Conservation (phyloP, 30 jellyfish, hydroid and myxozoan species). For the Rhopilema esculentum region DNA sequence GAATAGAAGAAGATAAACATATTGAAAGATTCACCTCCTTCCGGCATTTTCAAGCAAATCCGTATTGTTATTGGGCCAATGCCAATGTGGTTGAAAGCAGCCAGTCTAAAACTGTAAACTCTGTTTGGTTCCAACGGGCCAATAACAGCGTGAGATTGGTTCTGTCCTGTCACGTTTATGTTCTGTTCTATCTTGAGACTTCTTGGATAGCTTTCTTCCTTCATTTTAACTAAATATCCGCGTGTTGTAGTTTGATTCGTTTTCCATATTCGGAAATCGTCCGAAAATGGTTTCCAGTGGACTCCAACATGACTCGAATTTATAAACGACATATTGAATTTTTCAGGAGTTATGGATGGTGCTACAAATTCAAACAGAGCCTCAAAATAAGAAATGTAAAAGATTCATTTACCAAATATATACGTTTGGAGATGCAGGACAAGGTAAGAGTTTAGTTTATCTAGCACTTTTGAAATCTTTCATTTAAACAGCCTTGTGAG, state of each 20-base stretch:
- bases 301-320: background rate
- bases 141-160: background rate
- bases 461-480: no score
- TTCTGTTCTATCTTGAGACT: background rate
- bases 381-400: no score
- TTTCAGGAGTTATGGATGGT: background rate
- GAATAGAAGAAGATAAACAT: no score
- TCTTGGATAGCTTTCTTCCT: slow-evolving; percentile 20
- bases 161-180: background rate
- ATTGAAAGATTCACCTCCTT: slow-evolving; percentile 51
- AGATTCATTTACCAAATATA: no score
- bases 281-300: slow-evolving; percentile 33
- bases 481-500: no score
- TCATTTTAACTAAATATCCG: slow-evolving; percentile 13
- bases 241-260: background rate
- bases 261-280: background rate
- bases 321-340: background rate
- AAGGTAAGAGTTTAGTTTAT: no score
- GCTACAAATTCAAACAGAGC: background rate
- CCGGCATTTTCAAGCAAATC: slow-evolving; percentile 10
- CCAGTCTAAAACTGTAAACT: background rate
- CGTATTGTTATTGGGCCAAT: background rate
- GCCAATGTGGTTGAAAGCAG: slow-evolving; percentile 28
- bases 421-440: no score
- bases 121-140: slow-evolving; percentile 31